These are phyloP conservation scores for Chelonus insularis DNA, from an alignment of 1,140 invertebrate species.

Conservation along the genomic window DNA sequence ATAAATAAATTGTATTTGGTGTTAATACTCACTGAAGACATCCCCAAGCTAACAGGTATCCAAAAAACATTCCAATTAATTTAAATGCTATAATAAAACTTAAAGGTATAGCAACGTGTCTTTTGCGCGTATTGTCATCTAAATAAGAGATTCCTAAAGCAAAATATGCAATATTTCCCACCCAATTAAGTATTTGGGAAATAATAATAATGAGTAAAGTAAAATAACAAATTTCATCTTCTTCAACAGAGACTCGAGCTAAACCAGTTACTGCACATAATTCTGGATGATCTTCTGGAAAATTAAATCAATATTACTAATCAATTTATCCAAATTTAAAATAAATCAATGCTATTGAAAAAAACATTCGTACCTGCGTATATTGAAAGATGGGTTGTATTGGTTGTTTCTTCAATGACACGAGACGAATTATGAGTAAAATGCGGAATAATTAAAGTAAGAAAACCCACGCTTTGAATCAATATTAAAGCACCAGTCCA, in stretches of 20 bases:
- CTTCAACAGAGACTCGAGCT: slow-evolving; percentile 38
- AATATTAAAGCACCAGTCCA: slow-evolving; percentile 65
- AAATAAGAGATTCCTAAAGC: slow-evolving; percentile 69
- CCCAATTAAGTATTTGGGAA: slow-evolving; percentile 64
- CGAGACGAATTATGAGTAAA: slow-evolving; percentile 52
- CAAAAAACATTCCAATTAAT: slow-evolving; percentile 52
- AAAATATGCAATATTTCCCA: slow-evolving; percentile 66
- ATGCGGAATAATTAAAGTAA: slow-evolving; percentile 64
- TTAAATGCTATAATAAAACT: slow-evolving; percentile 49
- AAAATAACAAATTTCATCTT: slow-evolving; percentile 48
- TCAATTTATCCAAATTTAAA: no score
- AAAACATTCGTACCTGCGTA: slow-evolving; percentile 53
- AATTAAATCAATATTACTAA: no score
- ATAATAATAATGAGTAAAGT: slow-evolving; percentile 62
- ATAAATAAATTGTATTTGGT: neutral
- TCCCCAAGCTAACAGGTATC: slow-evolving; percentile 54
- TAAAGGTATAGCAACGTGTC: slow-evolving; percentile 61
- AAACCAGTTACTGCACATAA: slow-evolving; percentile 41
- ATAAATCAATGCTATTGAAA: no score
- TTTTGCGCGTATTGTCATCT: slow-evolving; percentile 68
- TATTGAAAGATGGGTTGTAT: slow-evolving; percentile 47
- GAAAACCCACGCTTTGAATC: slow-evolving; percentile 60
- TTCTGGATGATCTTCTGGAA: slow-evolving; percentile 53
- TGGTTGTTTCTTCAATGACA: slow-evolving; percentile 42
- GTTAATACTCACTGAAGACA: slow-evolving; percentile 45